Conservation (phyloP, 2,888 invertebrate genomes). For the Malacosoma neustria region DNA sequence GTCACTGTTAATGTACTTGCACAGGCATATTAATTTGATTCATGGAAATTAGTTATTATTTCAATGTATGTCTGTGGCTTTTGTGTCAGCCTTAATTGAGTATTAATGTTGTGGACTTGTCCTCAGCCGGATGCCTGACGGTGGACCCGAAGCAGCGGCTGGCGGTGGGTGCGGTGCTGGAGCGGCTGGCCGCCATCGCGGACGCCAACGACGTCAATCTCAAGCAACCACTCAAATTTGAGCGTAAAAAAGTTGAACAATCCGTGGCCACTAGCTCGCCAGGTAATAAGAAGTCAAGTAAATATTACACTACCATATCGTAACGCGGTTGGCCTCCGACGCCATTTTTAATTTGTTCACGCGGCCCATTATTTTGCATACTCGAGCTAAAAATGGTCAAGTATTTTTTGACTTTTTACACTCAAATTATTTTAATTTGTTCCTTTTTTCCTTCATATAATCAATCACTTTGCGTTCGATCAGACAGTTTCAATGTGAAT, state of each 20-base stretch:
- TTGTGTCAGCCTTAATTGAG: no score
- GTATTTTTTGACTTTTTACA: constrained; percentile 76
- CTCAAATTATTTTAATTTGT: constrained; percentile 62
- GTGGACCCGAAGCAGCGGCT: constrained; percentile 89
- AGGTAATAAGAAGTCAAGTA: constrained; percentile 77
- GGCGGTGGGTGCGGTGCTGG: constrained; percentile 85
- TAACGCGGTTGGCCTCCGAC: constrained; percentile 41
- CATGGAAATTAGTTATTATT: no score
- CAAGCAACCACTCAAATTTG: constrained; percentile 83
- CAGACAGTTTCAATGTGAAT: constrained; percentile 46
- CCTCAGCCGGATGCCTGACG: constrained; percentile 83
- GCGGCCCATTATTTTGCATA: constrained; percentile 60
- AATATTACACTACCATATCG: constrained; percentile 76
- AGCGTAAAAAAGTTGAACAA: constrained; percentile 78
- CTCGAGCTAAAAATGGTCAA: constrained; percentile 75
- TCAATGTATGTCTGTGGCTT: no score
- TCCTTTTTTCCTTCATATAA: constrained; percentile 27
- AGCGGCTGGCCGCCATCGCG: constrained; percentile 90
- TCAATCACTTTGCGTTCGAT: constrained; percentile 51
- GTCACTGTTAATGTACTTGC: no score
- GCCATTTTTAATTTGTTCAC: constrained; percentile 21
- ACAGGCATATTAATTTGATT: no score
- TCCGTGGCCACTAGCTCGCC: constrained; percentile 77
- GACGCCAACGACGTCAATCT: constrained; percentile 89
- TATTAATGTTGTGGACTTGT: no score